A percentile compares a stretch with the other conserved stretches of the same genome.
Conservation (phyloP, 1,140 invertebrate genomes). For the Tachypleus tridentatus region DNA sequence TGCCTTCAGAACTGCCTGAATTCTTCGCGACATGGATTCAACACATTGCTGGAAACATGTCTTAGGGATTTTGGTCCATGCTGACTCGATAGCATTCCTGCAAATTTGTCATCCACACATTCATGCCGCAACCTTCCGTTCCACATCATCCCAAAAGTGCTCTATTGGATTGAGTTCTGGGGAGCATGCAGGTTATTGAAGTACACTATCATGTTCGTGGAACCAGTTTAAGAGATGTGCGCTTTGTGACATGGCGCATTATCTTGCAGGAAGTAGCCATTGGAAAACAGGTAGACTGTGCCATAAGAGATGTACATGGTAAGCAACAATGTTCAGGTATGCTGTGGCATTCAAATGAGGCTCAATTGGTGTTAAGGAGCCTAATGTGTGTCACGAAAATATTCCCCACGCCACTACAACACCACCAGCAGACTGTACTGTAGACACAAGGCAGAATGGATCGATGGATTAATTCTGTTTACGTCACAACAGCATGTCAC, state of each 20-base stretch:
- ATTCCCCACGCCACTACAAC: too few species aligned
- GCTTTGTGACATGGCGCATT: conserved; percentile 1
- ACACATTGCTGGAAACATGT: background rate
- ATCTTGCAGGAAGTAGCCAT: conserved; percentile 5
- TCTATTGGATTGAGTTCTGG: background rate
- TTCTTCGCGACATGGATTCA: conserved; percentile 2
- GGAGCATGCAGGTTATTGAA: background rate
- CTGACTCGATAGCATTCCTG: conserved; percentile 2
- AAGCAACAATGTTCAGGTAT: conserved; percentile 5
- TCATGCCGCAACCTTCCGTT: too few species aligned
- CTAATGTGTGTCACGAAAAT: too few species aligned
- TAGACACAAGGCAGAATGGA: too few species aligned
- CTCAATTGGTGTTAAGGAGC: too few species aligned
- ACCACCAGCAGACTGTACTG: too few species aligned
- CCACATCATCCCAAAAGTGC: background rate
- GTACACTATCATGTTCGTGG: background rate
- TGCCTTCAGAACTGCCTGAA: too few species aligned
- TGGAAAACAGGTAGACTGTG: background rate
- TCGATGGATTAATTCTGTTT: too few species aligned
- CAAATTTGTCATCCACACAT: background rate
- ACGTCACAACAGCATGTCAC: too few species aligned
- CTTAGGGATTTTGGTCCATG: conserved; percentile 1
- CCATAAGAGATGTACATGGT: conserved; percentile 2
- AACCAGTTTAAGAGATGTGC: conserved; percentile 1
- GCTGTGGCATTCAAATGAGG: background rate